Conservation (phyloP, 2,797 vertebrate species). For the Anisognathus igniventris region DNA sequence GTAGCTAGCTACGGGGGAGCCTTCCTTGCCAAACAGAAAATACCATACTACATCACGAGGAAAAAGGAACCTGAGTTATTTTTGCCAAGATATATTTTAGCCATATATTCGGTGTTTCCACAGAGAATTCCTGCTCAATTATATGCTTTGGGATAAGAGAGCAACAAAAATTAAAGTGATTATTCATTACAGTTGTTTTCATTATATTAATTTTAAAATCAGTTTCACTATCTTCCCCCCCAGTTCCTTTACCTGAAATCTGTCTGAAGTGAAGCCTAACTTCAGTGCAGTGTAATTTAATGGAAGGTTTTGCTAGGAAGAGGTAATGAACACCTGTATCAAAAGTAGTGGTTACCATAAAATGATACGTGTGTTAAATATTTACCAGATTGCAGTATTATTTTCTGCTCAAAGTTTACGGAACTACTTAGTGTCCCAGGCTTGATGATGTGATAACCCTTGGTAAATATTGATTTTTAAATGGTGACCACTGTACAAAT, state of each 20-base stretch:
- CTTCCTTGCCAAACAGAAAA: neutral
- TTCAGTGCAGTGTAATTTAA: neutral
- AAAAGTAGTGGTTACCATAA: constrained; percentile 30
- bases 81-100: neutral
- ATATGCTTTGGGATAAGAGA: neutral
- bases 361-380: constrained; percentile 43
- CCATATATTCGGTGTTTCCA: neutral
- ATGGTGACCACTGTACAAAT: constrained; percentile 61
- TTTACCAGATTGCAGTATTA: constrained; percentile 30
- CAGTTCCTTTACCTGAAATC: neutral
- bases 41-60: neutral
- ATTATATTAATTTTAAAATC: neutral
- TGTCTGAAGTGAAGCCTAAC: neutral
- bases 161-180: neutral
- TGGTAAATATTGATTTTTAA: constrained; percentile 63
- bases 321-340: constrained; percentile 23
- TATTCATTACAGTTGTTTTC: neutral
- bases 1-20: neutral
- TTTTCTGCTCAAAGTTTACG: constrained; percentile 61
- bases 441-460: constrained; percentile 56
- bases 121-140: neutral
- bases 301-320: neutral
- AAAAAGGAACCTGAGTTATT: neutral
- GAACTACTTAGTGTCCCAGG: constrained; percentile 50
- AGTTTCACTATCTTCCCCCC: neutral